Evolutionary conservation across 2,797 vertebrate species (phyloP).

Genomic region (Pipistrellus kuhlii): DNA sequence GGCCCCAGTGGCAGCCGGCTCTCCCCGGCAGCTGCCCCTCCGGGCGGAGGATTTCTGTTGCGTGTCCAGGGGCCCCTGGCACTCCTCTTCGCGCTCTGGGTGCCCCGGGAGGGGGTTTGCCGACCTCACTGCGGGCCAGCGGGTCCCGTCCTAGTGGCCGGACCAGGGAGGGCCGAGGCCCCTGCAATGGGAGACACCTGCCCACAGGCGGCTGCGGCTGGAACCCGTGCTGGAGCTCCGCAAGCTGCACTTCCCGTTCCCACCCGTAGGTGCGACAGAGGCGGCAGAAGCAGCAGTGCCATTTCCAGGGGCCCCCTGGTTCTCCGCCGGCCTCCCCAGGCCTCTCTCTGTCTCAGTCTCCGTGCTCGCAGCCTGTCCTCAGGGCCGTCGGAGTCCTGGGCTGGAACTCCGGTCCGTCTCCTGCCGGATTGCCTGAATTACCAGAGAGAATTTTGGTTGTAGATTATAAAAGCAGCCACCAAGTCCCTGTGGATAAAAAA

Average conservation of each 20-base stretch:
- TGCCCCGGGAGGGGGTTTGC: not conserved
- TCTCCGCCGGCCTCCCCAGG: not conserved
- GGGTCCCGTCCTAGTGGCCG: not conserved
- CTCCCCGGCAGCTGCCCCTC: not conserved
- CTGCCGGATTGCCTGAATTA: no score
- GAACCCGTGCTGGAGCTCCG: not conserved
- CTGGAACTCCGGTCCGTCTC: no score
- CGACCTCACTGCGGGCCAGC: not conserved
- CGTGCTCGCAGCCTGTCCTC: not conserved
- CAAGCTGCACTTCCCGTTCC: not conserved
- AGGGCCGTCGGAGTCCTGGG: no score
- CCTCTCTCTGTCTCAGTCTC: not conserved
- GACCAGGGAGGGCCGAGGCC: not conserved
- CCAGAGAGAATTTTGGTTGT: not conserved
- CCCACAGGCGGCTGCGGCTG: not conserved
- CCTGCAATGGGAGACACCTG: not conserved
- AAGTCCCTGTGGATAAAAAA: not conserved
- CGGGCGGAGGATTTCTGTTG: not conserved
- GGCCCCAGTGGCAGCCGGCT: not conserved
- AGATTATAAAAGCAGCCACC: not conserved
- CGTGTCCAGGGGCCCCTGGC: not conserved
- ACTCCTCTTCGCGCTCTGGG: not conserved
- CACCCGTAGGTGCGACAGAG: not conserved
- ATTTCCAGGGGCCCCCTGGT: not conserved
- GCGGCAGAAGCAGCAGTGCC: not conserved